A percentile compares a stretch with the other conserved stretches of the same genome.
phyloP scores from a whole-genome alignment of 2,888 invertebrate genomes.

The Erebia ligea region DNA sequence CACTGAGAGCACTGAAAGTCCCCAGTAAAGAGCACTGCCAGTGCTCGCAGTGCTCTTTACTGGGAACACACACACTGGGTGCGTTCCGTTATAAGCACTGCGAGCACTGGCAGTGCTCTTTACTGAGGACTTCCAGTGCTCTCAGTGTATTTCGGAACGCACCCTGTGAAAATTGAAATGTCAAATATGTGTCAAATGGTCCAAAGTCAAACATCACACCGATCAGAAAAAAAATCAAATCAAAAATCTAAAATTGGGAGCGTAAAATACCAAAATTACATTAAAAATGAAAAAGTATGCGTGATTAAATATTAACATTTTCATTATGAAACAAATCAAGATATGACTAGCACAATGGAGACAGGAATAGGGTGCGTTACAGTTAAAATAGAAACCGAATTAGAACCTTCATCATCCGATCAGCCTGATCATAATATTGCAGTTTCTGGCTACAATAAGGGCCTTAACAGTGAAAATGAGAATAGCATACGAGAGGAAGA shows the following conservation, averaged over 20 bases:
- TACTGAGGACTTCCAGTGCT: too few relatives aligned
- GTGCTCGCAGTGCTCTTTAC: too few relatives aligned
- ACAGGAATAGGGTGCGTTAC: constrained; percentile 14
- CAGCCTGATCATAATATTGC: constrained; percentile 23
- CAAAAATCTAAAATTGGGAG: neutral
- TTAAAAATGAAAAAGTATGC: constrained; percentile 8
- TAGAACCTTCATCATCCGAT: constrained; percentile 16
- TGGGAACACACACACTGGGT: too few relatives aligned
- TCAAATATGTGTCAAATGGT: too few relatives aligned
- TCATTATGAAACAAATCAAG: neutral
- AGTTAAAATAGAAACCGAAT: constrained; percentile 28
- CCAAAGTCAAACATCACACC: too few relatives aligned
- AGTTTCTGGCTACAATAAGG: constrained; percentile 9
- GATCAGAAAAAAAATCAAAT: too few relatives aligned
- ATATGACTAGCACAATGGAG: constrained; percentile 32
- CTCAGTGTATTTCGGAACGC: too few relatives aligned
- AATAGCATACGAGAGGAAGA: constrained; percentile 13
- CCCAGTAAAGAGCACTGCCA: too few relatives aligned
- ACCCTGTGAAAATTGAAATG: too few relatives aligned
- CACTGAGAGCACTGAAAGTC: too few relatives aligned
- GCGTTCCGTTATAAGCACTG: too few relatives aligned
- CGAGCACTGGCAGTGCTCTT: too few relatives aligned
- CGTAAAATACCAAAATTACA: neutral
- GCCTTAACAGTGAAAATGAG: constrained; percentile 23
- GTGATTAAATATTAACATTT: neutral